Percentiles rank a stretch among this genome's conserved stretches.
These are phyloP conservation scores for Cybosia mesomella DNA, from an alignment of 2,888 invertebrate genomes.

Conservation along the genomic window DNA sequence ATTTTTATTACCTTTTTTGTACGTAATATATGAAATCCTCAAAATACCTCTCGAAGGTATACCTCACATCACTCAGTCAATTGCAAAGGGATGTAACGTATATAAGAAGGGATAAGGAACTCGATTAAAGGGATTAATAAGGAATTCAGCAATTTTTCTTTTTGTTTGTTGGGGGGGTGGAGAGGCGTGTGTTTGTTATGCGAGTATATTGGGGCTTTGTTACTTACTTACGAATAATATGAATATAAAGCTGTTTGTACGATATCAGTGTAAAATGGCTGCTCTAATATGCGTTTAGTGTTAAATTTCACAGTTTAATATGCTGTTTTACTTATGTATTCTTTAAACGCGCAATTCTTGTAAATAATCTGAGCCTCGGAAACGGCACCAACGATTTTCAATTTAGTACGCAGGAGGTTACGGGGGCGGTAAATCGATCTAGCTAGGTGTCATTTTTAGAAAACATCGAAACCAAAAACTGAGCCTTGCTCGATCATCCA, in stretches of 20 bases:
- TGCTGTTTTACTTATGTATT: not conserved
- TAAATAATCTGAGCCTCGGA: no score
- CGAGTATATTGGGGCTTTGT: conserved; percentile 1
- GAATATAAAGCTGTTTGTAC: not conserved
- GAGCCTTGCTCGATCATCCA: no score
- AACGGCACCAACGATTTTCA: no score
- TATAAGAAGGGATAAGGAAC: conserved; percentile 25
- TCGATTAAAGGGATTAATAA: conserved; percentile 40
- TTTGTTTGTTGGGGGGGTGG: conserved; percentile 13
- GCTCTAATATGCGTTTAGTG: not conserved
- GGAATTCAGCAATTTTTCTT: conserved; percentile 19
- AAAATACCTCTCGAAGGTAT: conserved; percentile 36
- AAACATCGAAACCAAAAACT: no score
- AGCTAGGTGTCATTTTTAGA: no score
- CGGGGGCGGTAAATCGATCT: no score
- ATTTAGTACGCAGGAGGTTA: no score
- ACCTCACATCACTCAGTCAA: conserved; percentile 37
- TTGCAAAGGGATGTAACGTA: conserved; percentile 28
- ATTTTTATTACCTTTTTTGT: conserved; percentile 45
- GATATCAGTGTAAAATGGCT: not conserved
- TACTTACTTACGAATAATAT: conserved; percentile 1
- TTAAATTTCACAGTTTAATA: not conserved
- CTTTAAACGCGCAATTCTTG: no score
- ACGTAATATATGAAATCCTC: conserved; percentile 28
- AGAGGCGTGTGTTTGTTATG: conserved; percentile 1